Conservation (phyloP, 2,888 invertebrate genomes). For the Cremastobaeus sp. region DNA sequence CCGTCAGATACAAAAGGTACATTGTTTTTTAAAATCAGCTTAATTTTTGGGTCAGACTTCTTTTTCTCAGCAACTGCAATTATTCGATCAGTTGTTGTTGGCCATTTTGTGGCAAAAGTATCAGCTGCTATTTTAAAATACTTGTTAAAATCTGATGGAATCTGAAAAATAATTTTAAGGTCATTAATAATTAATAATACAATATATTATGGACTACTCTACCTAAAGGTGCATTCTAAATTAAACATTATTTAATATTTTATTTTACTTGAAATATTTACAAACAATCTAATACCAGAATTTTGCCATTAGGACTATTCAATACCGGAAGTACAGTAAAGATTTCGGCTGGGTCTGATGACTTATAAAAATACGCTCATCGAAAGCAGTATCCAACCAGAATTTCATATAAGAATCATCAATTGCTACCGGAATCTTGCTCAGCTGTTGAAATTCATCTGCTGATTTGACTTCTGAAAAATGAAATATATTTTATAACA, state of each 20-base stretch:
- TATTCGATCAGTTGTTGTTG: not conserved
- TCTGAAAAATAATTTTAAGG: no score
- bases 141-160: constrained; percentile 8
- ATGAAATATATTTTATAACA: no score
- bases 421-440: not conserved
- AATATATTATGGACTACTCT: not conserved
- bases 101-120: constrained; percentile 7
- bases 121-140: not conserved
- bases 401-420: not conserved
- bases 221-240: not conserved
- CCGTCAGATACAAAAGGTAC: constrained; percentile 2
- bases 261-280: no score
- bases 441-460: no score
- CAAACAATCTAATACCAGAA: constrained; percentile 4
- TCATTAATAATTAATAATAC: no score
- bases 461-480: no score
- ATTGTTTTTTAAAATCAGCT: constrained; percentile 9
- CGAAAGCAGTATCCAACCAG: not conserved
- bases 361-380: constrained; percentile 3
- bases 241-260: no score
- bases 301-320: not conserved
- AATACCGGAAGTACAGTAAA: not conserved
- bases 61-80: constrained; percentile 9
- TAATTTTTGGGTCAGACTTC: not conserved
- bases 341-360: not conserved